Evolutionary conservation across 2,113 vertebrate genomes (phyloP), one percentile per base, ranked within the genome.

Genomic region (Pteruthius melanotis): DNA sequence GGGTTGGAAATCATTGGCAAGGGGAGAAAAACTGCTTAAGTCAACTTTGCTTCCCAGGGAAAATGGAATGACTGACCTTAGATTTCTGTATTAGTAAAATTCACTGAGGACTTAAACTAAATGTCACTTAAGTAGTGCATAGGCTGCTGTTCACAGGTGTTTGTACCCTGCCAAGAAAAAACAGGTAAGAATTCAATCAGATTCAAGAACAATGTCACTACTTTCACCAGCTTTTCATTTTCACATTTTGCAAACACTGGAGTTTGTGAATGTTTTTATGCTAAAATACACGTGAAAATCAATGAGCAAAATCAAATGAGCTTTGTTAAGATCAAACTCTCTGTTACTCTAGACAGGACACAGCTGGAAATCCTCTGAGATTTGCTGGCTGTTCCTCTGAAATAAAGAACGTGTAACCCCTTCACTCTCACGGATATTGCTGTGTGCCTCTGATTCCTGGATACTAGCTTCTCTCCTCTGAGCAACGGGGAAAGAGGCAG

Each of bases 331-430:
- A 47, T 80, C 56, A 50, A 54, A 52, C 42, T 90, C 39, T 86
- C 82, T 95, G 47, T 88, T 95, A 77, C 93, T 90, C 76, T 78
- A 92, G 83, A 60, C 89, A 93, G 71, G 82, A 40, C 83, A 88
- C 85, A 93, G 90, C 80, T 90, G 90, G 68, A 97, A 94, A 87
- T 90, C 86, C 80, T 92, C 95, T 87, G 94, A 95, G 89, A 39
- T 94, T 96, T 89, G 23, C 68, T 78, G 76, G 56, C 30, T 93
- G 52, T 89, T 95, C 52, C 64, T 93, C 80, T 81, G 54, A 76
- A 93, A 97, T 93, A 90, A 80, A 75, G 69, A 92, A 93, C 59
- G 39, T 27, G 15, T 53, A 91, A 47, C 20, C 13, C 31, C 30
- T 21, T 49, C 35, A n/a, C 42, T 83, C 47, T 81, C 4, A 2